These are phyloP conservation scores for Phalacrocorax pelagicus DNA, from an alignment of 2,113 vertebrate genomes.

Conservation along the genomic window DNA sequence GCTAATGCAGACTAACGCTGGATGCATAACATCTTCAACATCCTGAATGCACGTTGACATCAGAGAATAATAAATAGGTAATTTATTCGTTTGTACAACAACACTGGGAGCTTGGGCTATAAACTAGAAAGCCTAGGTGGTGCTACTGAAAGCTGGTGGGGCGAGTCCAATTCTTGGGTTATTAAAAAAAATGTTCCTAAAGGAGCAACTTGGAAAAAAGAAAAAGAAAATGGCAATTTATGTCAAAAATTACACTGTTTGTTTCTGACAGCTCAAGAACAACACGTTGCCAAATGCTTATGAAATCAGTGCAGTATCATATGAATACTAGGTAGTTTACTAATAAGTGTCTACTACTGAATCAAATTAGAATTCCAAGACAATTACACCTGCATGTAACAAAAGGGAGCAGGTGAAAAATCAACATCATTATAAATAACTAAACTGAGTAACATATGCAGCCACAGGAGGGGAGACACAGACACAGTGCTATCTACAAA, in stretches of 20 bases:
- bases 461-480: neutral
- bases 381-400: neutral
- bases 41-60: neutral
- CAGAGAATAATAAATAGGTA: neutral
- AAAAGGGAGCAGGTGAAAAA: neutral
- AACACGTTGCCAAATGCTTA: neutral
- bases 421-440: neutral
- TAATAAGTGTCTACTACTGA: neutral
- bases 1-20: neutral
- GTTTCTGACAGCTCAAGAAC: neutral
- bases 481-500: neutral
- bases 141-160: neutral
- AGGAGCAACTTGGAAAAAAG: neutral
- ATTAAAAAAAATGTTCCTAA: neutral
- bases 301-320: neutral
- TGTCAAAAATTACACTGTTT: neutral
- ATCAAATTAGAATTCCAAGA: neutral
- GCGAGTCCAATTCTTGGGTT: rapidly evolving
- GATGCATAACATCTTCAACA: neutral
- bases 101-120: neutral
- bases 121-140: neutral
- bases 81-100: neutral
- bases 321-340: neutral
- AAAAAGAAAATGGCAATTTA: neutral
- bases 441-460: neutral